Evolutionary conservation across 2,888 invertebrate species (phyloP), one percentile per base, ranked within the genome.

Genomic region (Eupithecia subfuscata): DNA sequence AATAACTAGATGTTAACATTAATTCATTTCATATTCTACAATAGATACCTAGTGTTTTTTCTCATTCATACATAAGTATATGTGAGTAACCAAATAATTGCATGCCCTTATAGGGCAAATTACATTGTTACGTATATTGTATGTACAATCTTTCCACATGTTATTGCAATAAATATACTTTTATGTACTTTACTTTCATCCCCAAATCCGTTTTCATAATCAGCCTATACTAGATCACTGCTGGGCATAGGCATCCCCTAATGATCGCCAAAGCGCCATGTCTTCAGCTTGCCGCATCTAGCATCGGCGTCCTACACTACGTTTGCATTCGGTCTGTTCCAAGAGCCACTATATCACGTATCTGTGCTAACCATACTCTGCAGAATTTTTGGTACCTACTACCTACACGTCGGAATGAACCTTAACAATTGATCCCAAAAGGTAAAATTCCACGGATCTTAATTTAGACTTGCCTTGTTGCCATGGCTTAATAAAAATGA

Each of bases 391-490:
- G 68, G 70, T 30, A 30, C 30, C 30, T 30, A 6, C 5, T 7
- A 9, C 8, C 0, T 40, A 43, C 67, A 65, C 48, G 73, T 71
- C 43, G 52, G 69, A 76, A 43, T 65, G 65, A 60, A 67, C 69
- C 69, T 82, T 84, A 85, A 82, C 84, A 87, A 88, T 87, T 87
- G 88, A 86, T 85, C 84, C 84, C 84, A 85, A 86, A 60, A 88
- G 87, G 86, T 87, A 87, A 87, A 85, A 87, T 87, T 87, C 86
- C 84, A 86, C 84, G 81, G 84, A 87, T 87, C 86, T 88, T 86
- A 86, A 88, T 88, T 87, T 87, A 88, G 87, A 88, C 84, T 86
- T 87, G 85, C 87, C 86, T 86, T 85, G 87, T 83, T 82, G 82
- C 84, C 82, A 79, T 81, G 81, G 85, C 82, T 85, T 85, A 79